These are phyloP conservation scores for Drosophila pallidifrons DNA, from an alignment of 1,140 invertebrate species.

Conservation along the genomic window DNA sequence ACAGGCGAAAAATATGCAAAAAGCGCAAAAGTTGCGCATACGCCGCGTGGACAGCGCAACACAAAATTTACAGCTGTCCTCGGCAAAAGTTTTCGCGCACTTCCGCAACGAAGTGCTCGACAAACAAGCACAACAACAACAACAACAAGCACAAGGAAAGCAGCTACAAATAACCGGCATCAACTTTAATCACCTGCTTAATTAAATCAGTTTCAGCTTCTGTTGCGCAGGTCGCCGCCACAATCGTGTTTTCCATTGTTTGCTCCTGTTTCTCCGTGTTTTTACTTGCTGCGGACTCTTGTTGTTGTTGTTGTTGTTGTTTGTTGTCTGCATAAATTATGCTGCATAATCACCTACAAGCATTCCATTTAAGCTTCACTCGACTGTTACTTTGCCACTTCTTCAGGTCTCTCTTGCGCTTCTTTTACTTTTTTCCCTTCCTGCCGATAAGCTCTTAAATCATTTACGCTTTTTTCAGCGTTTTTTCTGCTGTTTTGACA, in stretches of 20 bases:
- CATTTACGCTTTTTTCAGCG: constrained; percentile 57
- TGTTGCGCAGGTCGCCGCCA: constrained; percentile 47
- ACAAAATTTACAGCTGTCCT: constrained; percentile 46
- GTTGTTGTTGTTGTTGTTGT: constrained; percentile 30
- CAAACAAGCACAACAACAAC: constrained; percentile 1
- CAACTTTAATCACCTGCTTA: constrained; percentile 84
- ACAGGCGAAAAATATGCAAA: constrained; percentile 46
- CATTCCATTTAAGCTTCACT: constrained; percentile 69
- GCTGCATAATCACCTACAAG: constrained; percentile 80
- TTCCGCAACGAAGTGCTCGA: constrained; percentile 31
- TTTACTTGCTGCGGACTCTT: constrained; percentile 34
- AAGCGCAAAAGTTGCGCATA: constrained; percentile 58
- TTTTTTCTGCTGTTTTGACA: constrained; percentile 38
- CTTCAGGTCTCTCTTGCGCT: constrained; percentile 1
- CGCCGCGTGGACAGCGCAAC: constrained; percentile 48
- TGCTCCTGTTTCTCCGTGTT: constrained; percentile 32
- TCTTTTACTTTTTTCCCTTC: constrained; percentile 21
- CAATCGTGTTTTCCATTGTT: constrained; percentile 21
- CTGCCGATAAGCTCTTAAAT: constrained; percentile 74
- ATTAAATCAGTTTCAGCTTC: constrained; percentile 81
- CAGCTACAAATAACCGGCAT: constrained; percentile 79
- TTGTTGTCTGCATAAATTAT: constrained; percentile 73
- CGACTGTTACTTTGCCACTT: constrained; percentile 39
- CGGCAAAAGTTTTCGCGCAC: constrained; percentile 58
- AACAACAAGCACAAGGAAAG: constrained; percentile 28